These are phyloP conservation scores for Bellardia pandia DNA, from an alignment of 2,888 invertebrate species.

Conservation along the genomic window DNA sequence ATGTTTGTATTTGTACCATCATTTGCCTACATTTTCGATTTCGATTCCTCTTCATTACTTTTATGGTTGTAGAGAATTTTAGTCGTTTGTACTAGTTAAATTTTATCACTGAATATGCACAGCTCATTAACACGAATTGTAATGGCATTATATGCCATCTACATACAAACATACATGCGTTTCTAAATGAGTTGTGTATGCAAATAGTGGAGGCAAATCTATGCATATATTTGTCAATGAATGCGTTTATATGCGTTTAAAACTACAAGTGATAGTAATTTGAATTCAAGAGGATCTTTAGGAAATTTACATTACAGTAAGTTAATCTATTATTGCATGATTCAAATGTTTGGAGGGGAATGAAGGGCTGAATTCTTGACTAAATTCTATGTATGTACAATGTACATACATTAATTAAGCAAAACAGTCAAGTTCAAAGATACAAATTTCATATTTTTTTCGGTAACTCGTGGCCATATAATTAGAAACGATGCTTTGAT, in stretches of 20 bases:
- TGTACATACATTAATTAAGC: too few relatives aligned
- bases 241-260: neutral
- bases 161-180: neutral
- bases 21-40: constrained; percentile 58
- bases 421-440: too few relatives aligned
- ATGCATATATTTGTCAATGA: neutral
- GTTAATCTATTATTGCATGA: neutral
- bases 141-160: constrained; percentile 51
- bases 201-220: neutral
- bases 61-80: constrained; percentile 40
- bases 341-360: neutral
- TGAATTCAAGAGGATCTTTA: neutral
- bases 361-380: too few relatives aligned
- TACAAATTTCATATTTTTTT: too few relatives aligned
- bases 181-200: too few relatives aligned
- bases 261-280: constrained; percentile 7
- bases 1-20: constrained; percentile 16
- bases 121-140: constrained; percentile 72
- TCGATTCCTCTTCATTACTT: constrained; percentile 62
- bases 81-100: constrained; percentile 53
- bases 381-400: too few relatives aligned
- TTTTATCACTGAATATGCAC: constrained; percentile 60
- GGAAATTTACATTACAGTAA: neutral
- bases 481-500: too few relatives aligned
- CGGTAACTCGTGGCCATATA: too few relatives aligned